phyloP scores from a whole-genome alignment of 2,888 invertebrate species.

The Maniola hyperantus region DNA sequence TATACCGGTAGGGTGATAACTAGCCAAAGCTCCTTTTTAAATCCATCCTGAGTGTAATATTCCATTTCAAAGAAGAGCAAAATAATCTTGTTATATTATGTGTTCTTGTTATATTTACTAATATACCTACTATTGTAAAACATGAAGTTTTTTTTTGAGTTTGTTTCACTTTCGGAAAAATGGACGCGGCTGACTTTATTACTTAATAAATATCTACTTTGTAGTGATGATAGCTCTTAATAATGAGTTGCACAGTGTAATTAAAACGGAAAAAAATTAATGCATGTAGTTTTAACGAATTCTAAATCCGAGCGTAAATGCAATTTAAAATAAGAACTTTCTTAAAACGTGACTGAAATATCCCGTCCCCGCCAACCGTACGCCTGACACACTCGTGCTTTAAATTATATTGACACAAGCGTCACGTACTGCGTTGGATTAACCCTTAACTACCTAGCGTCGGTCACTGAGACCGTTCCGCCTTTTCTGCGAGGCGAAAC shows the following conservation, averaged over 20 bases:
- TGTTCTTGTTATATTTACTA: no score
- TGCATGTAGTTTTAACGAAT: slow-evolving; percentile 30
- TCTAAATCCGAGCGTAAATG: slow-evolving; percentile 33
- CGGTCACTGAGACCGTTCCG: not conserved
- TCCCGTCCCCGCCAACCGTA: slow-evolving; percentile 34
- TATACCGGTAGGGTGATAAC: no score
- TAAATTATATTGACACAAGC: slow-evolving; percentile 54
- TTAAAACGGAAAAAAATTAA: not conserved
- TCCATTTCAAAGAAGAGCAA: no score
- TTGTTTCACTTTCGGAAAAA: no score
- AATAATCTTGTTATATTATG: no score
- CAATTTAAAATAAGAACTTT: slow-evolving; percentile 37
- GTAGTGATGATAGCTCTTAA: not conserved
- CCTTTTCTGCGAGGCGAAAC: no score
- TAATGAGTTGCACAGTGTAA: not conserved
- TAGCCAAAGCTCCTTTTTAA: no score
- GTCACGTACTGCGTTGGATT: slow-evolving; percentile 58
- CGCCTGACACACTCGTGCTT: slow-evolving; percentile 39
- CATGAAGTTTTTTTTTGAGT: no score
- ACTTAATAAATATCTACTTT: not conserved
- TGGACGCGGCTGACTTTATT: not conserved
- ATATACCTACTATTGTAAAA: no score
- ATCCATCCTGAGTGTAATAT: no score
- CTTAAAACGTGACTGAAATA: slow-evolving; percentile 40
- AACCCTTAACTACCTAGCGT: not conserved